Evolutionary conservation across 2,888 invertebrate genomes (phyloP).

Genomic region (Subacronicta megacephala): DNA sequence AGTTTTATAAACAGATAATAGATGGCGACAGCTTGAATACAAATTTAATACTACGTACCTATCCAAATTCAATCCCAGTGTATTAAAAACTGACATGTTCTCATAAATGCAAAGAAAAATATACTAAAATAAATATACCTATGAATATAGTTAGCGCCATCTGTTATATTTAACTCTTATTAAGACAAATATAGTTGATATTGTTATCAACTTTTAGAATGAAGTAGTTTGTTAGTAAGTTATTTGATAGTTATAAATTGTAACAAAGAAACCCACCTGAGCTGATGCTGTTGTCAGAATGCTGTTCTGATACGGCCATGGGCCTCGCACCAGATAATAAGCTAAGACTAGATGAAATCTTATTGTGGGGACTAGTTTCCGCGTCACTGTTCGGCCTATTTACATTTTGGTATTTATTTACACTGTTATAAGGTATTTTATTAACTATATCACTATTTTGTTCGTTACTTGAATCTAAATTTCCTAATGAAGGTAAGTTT

Average conservation of each 20-base stretch:
- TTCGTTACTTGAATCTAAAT: slow-evolving; percentile 86
- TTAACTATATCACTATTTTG: slow-evolving; percentile 89
- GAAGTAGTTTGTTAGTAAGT: too few species aligned
- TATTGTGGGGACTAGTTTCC: slow-evolving; percentile 89
- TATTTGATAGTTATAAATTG: neutral
- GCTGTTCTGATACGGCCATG: slow-evolving; percentile 85
- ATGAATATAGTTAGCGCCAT: too few species aligned
- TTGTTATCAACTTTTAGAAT: too few species aligned
- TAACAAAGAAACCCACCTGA: slow-evolving; percentile 71
- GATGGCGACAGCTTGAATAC: too few species aligned
- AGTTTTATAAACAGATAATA: neutral
- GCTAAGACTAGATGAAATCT: slow-evolving; percentile 90
- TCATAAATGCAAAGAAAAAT: too few species aligned
- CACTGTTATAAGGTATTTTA: slow-evolving; percentile 88
- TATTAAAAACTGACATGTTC: too few species aligned
- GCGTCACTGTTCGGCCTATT: slow-evolving; percentile 84
- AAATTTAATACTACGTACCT: too few species aligned
- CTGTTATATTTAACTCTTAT: neutral
- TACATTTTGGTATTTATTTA: slow-evolving; percentile 89
- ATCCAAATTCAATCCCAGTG: too few species aligned
- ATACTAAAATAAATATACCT: too few species aligned
- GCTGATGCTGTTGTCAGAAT: slow-evolving; percentile 84
- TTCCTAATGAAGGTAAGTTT: slow-evolving; percentile 83
- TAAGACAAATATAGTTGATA: too few species aligned
- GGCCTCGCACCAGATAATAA: slow-evolving; percentile 85